phyloP scores from a whole-genome alignment of 2,888 invertebrate species.

The Cancer borealis region DNA sequence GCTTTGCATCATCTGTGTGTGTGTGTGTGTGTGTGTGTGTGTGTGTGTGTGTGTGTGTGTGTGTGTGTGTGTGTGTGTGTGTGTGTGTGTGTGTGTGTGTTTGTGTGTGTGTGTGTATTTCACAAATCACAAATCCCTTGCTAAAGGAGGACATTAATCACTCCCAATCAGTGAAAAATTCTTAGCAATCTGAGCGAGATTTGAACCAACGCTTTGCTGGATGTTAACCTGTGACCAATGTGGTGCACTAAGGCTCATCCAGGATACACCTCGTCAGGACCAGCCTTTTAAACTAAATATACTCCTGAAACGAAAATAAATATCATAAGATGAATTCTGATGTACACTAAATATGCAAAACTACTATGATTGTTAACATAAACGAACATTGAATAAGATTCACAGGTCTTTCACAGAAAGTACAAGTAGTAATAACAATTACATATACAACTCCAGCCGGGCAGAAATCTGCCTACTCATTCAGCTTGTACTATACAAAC shows the following conservation, averaged over 20 bases:
- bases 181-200: too few relatives aligned
- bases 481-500: constrained; percentile 73
- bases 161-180: too few relatives aligned
- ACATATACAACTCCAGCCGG: constrained; percentile 54
- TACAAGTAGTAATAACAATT: constrained; percentile 64
- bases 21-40: too few relatives aligned
- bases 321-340: constrained; percentile 46
- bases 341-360: constrained; percentile 55
- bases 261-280: not conserved
- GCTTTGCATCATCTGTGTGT: too few relatives aligned
- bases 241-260: not conserved
- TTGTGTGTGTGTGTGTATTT: too few relatives aligned
- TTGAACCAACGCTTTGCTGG: too few relatives aligned
- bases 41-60: too few relatives aligned
- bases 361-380: constrained; percentile 22
- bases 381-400: constrained; percentile 53
- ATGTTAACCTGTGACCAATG: too few relatives aligned
- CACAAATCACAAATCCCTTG: too few relatives aligned
- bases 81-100: too few relatives aligned
- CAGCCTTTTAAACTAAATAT: not conserved
- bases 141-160: too few relatives aligned
- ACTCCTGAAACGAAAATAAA: constrained; percentile 35
- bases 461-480: constrained; percentile 71
- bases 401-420: constrained; percentile 66
- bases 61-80: too few relatives aligned